Evolutionary conservation across 37 sponge, comb jelly and placozoan species (phyloP), one percentile per base, ranked within the genome.

Genomic region (Ephydatia muelleri): DNA sequence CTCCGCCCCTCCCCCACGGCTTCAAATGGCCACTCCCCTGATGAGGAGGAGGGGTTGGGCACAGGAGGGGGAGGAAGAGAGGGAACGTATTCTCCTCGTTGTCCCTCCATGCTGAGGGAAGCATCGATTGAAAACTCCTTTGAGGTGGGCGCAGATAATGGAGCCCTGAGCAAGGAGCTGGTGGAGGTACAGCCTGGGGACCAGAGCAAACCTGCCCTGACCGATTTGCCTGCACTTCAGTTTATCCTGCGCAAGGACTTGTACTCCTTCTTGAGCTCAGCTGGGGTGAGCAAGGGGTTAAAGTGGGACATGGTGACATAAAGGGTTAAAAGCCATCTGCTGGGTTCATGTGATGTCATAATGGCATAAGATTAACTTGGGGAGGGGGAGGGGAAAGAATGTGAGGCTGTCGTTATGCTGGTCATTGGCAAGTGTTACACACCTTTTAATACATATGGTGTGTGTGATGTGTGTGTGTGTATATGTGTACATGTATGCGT

Each of bases 201-300:
- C 66, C 70, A 72, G n/a, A 65, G 75, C 16, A 23, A 37, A 5
- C 25, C 30, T 48, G 67, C 23, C 29, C 87, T 91, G 13, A 12
- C 68, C 1, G 68, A 83, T 25, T 86, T 64, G 0, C 95, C 92
- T n/a, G 95, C 87, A 4, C 79, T 91, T 14, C 75, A 75, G 76
- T 95, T 95, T 65, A 84, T 95, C 68, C 72, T 81, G 22, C 78
- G 95, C n/a, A 86, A 75, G 73, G 95, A 95, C 40, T 82, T 95
- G 43, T 95, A 87, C 75, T 19, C 90, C 23, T 89, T 89, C 71
- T 83, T 95, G 14, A 93, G 67, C 48, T 79, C 86, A 16, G 90
- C 90, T 75, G 93, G 93, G 57, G 87, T 86, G 38, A 84, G 90
- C n/a, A 8, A 43, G 43, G 43, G 43, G 43, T 43, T 43, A 43